Percentiles rank a stretch among this genome's conserved stretches.
phyloP scores from a whole-genome alignment of 35 echinoderm and acorn worm genomes.

The Apostichopus japonicus region DNA sequence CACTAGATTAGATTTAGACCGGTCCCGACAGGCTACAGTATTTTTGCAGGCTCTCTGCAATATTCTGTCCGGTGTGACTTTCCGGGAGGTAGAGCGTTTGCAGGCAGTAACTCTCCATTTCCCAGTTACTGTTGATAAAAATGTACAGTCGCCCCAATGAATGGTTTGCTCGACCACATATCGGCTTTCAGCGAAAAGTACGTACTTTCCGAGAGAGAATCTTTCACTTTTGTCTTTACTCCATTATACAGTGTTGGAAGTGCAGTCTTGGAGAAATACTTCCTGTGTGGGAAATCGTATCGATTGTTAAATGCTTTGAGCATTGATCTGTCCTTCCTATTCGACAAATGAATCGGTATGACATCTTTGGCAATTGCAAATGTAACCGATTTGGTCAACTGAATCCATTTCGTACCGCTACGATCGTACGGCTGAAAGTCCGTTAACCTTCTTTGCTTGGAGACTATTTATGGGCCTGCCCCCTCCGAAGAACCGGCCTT shows the following conservation, averaged over 20 bases:
- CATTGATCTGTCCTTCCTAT: neutral
- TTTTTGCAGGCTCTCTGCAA: too few relatives aligned
- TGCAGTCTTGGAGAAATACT: neutral
- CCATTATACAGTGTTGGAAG: constrained; percentile 12
- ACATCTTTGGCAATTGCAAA: neutral
- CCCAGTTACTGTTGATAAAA: constrained; percentile 21
- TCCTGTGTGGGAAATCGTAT: neutral
- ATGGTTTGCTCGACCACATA: constrained; percentile 47
- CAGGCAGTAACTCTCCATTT: neutral
- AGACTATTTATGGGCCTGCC: neutral
- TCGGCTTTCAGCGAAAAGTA: neutral
- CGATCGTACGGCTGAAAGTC: neutral
- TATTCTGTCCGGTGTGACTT: neutral
- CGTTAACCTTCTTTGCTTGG: neutral
- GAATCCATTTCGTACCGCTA: neutral
- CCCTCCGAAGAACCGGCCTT: neutral
- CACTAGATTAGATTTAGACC: neutral
- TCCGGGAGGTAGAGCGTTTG: constrained; percentile 20
- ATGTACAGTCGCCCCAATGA: constrained; percentile 28
- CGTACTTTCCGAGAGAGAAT: neutral
- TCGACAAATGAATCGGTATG: neutral
- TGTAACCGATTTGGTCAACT: constrained; percentile 3
- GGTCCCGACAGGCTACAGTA: neutral
- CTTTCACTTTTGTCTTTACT: neutral
- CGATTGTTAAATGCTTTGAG: neutral